Evolutionary conservation across 2,888 invertebrate species (phyloP).

Genomic region (Acronicta alni): DNA sequence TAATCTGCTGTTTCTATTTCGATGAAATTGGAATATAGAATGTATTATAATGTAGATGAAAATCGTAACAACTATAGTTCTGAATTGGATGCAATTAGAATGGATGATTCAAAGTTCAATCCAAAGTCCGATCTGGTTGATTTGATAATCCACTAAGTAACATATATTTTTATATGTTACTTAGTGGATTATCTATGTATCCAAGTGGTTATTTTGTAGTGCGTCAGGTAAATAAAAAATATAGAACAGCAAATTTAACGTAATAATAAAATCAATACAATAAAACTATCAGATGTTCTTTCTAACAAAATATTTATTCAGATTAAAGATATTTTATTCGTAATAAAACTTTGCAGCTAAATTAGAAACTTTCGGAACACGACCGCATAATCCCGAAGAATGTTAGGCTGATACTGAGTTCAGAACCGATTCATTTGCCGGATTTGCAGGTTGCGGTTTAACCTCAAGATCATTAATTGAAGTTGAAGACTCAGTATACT

Average conservation of each 20-base stretch:
- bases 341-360: conserved; percentile 10
- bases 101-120: too few relatives aligned
- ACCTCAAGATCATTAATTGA: conserved; percentile 72
- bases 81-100: too few relatives aligned
- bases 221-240: too few relatives aligned
- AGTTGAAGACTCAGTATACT: conserved; percentile 63
- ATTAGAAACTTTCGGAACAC: conserved; percentile 18
- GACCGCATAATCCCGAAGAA: conserved; percentile 24
- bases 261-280: neutral
- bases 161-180: too few relatives aligned
- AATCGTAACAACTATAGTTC: neutral
- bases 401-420: conserved; percentile 48
- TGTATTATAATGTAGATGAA: conserved; percentile 1
- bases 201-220: too few relatives aligned
- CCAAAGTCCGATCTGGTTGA: too few relatives aligned
- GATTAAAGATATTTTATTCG: too few relatives aligned
- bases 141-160: too few relatives aligned
- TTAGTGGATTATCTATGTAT: too few relatives aligned
- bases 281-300: too few relatives aligned
- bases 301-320: too few relatives aligned
- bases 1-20: conserved; percentile 2
- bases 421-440: conserved; percentile 72
- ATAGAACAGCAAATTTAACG: too few relatives aligned
- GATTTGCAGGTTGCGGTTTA: conserved; percentile 68
- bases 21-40: conserved; percentile 14